Evolutionary conservation across 2,888 invertebrate species (phyloP).

Genomic region (Alentia gelatinosa): DNA sequence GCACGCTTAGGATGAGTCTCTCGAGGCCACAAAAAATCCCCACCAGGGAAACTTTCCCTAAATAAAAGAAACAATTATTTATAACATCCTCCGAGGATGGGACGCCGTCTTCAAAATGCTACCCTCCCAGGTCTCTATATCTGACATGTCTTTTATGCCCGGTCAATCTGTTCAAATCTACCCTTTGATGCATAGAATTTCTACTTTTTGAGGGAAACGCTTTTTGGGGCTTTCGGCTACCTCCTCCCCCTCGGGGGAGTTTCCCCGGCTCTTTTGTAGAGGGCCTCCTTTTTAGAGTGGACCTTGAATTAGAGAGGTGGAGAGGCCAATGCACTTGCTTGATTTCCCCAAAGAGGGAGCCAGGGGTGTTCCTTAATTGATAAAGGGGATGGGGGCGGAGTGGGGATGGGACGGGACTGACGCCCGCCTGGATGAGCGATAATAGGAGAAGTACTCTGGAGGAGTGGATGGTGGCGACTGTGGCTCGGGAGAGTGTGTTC

Average conservation of each 20-base stretch:
- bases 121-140: background rate
- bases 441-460: background rate
- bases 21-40: background rate
- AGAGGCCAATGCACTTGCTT: constrained; percentile 22
- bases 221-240: background rate
- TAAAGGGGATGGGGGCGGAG: background rate
- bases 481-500: too few relatives aligned
- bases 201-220: background rate
- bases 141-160: background rate
- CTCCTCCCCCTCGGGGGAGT: background rate
- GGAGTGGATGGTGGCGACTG: too few relatives aligned
- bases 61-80: constrained; percentile 11
- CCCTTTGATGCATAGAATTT: background rate
- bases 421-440: background rate
- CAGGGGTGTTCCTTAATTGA: constrained; percentile 16
- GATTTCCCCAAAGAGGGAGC: constrained; percentile 15
- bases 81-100: background rate
- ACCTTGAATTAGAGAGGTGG: background rate
- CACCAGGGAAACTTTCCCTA: background rate
- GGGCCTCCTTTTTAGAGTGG: background rate
- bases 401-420: background rate
- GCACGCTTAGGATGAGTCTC: background rate
- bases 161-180: background rate
- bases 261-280: background rate
- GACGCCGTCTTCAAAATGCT: background rate